Conservation (phyloP, 2,113 vertebrate genomes). For the Planiliza haematocheilus region DNA sequence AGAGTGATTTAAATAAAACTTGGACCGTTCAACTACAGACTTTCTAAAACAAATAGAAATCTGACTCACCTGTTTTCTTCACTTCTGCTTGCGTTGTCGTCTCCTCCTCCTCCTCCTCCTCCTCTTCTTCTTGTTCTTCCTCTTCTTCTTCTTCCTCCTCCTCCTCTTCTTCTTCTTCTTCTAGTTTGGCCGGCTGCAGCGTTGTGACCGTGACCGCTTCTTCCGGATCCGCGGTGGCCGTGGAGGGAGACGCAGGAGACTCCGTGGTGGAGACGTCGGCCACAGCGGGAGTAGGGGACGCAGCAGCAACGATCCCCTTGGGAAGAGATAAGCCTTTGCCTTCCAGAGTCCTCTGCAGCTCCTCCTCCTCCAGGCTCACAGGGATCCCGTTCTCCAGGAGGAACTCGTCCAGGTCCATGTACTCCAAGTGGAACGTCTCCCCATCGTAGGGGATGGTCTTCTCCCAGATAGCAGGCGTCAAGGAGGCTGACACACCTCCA, state of each 20-base stretch:
- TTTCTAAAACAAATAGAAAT: no score
- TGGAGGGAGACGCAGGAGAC: slow-evolving; percentile 13
- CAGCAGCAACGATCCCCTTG: slow-evolving; percentile 30
- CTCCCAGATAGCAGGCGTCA: slow-evolving; percentile 98
- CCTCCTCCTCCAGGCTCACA: slow-evolving; percentile 86
- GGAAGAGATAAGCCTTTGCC: slow-evolving; percentile 60
- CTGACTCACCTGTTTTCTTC: slow-evolving; percentile 60
- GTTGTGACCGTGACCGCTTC: slow-evolving; percentile 63
- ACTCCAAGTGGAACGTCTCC: slow-evolving; percentile 97
- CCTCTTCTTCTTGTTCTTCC: slow-evolving; percentile 38
- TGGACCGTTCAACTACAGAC: no score
- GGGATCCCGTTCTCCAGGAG: slow-evolving; percentile 97
- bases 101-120: slow-evolving; percentile 33
- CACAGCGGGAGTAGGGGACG: not conserved
- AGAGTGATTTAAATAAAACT: no score
- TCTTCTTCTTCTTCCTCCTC: slow-evolving; percentile 5
- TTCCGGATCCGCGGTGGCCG: slow-evolving; percentile 56
- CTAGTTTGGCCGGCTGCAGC: slow-evolving; percentile 62
- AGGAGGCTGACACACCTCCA: slow-evolving; percentile 92
- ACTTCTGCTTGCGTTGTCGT: slow-evolving; percentile 35
- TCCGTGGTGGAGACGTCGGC: not conserved
- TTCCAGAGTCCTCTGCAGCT: slow-evolving; percentile 81
- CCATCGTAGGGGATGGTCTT: slow-evolving; percentile 98
- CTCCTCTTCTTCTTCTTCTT: slow-evolving; percentile 55
- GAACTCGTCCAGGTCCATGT: slow-evolving; percentile 99